Evolutionary conservation across 2,888 invertebrate genomes (phyloP), one percentile per base, ranked within the genome.

Genomic region (Drosophila kanekoi): DNA sequence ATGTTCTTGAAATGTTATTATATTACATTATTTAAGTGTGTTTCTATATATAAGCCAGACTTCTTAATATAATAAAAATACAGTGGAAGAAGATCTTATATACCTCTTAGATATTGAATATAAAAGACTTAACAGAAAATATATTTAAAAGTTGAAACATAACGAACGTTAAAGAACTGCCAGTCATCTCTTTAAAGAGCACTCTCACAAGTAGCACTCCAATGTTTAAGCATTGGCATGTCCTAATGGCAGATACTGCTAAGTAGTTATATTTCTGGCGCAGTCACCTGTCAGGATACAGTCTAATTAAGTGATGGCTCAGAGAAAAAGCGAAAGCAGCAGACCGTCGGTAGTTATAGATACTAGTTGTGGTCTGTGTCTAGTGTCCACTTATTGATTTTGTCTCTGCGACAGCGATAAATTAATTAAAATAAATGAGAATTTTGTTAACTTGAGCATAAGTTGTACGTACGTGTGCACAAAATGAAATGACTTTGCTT

Each of bases 391-490:
- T 56, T 77, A 75, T 67, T 77, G 74, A 77, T 67, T 77, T 72
- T 77, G 23, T 48, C n/a, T 45, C 35, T 2, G 33, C 38, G 47
- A 41, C 51, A 32, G 48, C 40, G 18, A 41, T 62, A 73, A 61
- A 61, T 61, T 79, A 74, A 78, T 76, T 69, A 69, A 69, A 57
- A 62, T 59, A 74, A 79, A 73, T 65, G 79, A 65, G 63, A 53
- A 69, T 47, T 44, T 69, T 65, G 79, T 57, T 47, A 38, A 58
- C 58, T 64, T 77, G 47, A 40, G 61, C 72, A 54, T 64, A 18
- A 53, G 35, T 41, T 20, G 41, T 13, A 44, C 11, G 8, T 8
- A 28, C 8, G 28, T 28, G n/a, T 23, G 23, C 49, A 51, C 23
- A 44, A 48, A 41, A n/a, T 40, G 35, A 4, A 40, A 10, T 49